Base-by-base conservation (phyloP, 1,140 invertebrate species). In the Gonioctena quinquepunctata region DNA sequence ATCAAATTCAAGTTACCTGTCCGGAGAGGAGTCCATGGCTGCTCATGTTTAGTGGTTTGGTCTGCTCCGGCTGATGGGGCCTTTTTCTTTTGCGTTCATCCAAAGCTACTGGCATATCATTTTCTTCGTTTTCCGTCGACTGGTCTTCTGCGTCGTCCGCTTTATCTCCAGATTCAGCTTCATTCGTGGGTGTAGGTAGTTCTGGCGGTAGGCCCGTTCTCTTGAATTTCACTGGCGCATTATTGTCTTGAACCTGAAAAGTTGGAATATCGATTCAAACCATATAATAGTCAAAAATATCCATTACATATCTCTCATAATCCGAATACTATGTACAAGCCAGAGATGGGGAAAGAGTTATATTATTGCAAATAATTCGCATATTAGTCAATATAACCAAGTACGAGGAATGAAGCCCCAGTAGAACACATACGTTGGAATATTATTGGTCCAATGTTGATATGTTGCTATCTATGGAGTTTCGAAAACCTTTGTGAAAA, bases 11-110 rank as follows among this genome's bases (percentile, higher is more conserved):
- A n/a, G n/a, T 48, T 72, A 82, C 81, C 71, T 82, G 81, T 42
- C 79, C 81, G 62, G 80, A 73, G 63, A 82, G 71, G 52, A 81
- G 73, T 25, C 78, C 81, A 79, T 83, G 79, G 73, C 80, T 82
- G 73, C 75, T 83, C 81, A 83, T 83, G 74, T 81, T 82, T 60
- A 81, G 73, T 54, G 77, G 74, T 71, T 69, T 77, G n/a, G 54
- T 72, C 70, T 75, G 73, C 59, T 77, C 74, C 57, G 73, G 66
- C 19, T 57, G 48, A n/a, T 64, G 25, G 23, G 65, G 60, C 27
- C 61, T 52, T 27, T 56, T 70, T 70, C 70, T 74, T 66, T 68
- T 73, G 19, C 59, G 50, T 70, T 77, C 76, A 74, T 80, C 72
- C 62, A 74, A 70, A 73, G 70, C 72, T 74, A 75, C 56, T 69